A percentile compares a stretch with the other conserved stretches of the same genome.
phyloP scores from a whole-genome alignment of 2,888 invertebrate species.

The Pardosa pseudoannulata region DNA sequence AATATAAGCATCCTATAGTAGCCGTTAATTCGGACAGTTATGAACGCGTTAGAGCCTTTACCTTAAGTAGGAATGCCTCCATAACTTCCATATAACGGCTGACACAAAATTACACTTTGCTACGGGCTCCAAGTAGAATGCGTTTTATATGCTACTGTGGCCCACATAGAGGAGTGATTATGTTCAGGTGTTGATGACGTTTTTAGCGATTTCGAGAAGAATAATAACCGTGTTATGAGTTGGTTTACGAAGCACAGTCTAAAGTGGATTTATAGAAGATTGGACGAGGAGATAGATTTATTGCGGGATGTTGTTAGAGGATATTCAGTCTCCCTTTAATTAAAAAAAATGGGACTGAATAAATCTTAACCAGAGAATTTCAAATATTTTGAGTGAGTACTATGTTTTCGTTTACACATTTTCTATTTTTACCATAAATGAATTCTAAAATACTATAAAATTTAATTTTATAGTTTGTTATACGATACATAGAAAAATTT shows the following conservation, averaged over 20 bases:
- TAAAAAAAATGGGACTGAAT: no score
- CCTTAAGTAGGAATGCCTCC: conserved; percentile 58
- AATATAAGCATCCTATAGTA: conserved; percentile 44
- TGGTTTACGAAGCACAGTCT: neutral
- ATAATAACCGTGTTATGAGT: conserved; percentile 10
- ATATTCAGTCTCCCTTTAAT: no score
- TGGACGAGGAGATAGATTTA: neutral
- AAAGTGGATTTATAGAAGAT: conserved; percentile 14
- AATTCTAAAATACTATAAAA: no score
- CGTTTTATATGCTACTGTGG: conserved; percentile 65
- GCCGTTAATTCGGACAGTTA: conserved; percentile 63
- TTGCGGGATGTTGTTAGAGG: no score
- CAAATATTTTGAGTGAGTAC: no score
- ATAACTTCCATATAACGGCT: conserved; percentile 43
- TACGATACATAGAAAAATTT: no score
- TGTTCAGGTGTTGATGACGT: conserved; percentile 62
- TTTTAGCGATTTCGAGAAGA: conserved; percentile 42
- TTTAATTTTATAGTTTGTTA: no score
- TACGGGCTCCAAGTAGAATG: conserved; percentile 25
- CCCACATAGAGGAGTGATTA: conserved; percentile 49
- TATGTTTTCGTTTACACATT: no score
- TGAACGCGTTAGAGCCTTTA: conserved; percentile 64
- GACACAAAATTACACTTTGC: conserved; percentile 38
- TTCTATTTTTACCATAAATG: no score
- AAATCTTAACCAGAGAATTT: no score